Evolutionary conservation across 2,113 vertebrate genomes (phyloP).

Genomic region (Fulica atra): DNA sequence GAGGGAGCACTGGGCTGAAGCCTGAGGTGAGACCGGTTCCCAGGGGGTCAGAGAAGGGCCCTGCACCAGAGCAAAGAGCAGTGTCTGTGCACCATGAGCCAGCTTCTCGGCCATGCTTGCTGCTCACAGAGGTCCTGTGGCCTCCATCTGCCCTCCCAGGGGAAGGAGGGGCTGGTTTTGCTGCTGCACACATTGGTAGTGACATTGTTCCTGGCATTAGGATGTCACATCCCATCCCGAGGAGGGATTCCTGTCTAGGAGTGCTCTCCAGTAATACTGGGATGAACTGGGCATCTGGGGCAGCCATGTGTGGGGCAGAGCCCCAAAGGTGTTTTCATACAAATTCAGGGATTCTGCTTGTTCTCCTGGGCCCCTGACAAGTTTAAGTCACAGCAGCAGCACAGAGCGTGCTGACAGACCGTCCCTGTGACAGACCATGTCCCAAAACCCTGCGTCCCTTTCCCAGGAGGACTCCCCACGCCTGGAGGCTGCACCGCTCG

Average conservation of each 20-base stretch:
- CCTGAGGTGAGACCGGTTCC: background rate
- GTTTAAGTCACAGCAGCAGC: background rate
- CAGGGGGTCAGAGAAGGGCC: background rate
- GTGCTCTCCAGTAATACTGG: background rate
- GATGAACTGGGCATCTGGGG: background rate
- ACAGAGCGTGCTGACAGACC: background rate
- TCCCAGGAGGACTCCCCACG: rapidly evolving
- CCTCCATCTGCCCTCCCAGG: background rate
- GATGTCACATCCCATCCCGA: background rate
- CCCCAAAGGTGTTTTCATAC: background rate
- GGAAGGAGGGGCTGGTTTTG: background rate
- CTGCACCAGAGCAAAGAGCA: background rate
- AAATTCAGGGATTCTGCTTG: background rate
- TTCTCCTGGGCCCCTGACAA: background rate
- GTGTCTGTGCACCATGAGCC: background rate
- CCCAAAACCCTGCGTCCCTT: background rate
- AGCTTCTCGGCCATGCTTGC: background rate
- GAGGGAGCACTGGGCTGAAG: background rate
- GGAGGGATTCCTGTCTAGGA: background rate
- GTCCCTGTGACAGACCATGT: background rate
- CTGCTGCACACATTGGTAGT: background rate
- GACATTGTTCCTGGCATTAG: background rate
- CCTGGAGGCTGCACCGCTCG: background rate
- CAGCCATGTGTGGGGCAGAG: background rate
- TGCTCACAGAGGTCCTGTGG: background rate